phyloP scores from a whole-genome alignment of 1,140 invertebrate genomes.

The Philotrypesis tridentata region DNA sequence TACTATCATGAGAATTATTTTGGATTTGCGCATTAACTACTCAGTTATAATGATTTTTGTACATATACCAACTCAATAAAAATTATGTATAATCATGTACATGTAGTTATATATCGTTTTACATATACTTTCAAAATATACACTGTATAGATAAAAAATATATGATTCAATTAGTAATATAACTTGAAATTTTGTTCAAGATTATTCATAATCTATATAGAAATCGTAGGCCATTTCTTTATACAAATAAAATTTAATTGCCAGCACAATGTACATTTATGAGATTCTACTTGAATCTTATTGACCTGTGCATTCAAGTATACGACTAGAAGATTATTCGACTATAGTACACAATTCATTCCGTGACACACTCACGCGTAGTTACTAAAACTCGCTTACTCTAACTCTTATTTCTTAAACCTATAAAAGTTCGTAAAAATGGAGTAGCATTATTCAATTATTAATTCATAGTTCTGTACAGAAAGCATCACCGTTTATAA shows the following conservation, averaged over 20 bases:
- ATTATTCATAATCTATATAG: not conserved
- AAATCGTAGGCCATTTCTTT: conserved; percentile 3
- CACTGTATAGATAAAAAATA: conserved; percentile 17
- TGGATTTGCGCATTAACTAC: not conserved
- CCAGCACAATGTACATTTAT: conserved; percentile 23
- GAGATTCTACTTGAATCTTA: conserved; percentile 19
- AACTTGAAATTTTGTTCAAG: conserved; percentile 2
- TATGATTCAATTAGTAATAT: conserved; percentile 17
- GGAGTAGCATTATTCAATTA: not conserved
- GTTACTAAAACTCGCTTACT: conserved; percentile 21
- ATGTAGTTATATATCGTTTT: not conserved
- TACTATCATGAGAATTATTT: not conserved
- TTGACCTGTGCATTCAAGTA: conserved; percentile 25
- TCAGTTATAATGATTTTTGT: conserved; percentile 10
- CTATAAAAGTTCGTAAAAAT: not conserved
- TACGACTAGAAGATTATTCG: conserved; percentile 52
- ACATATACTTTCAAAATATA: not conserved
- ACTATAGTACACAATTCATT: conserved; percentile 43
- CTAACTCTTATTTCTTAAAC: not conserved
- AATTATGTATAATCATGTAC: not conserved
- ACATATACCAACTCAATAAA: conserved; percentile 8
- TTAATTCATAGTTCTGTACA: not conserved
- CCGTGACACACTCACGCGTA: not conserved
- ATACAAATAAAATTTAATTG: not conserved
- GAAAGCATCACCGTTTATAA: not conserved